A percentile compares a stretch with the other conserved stretches of the same genome.
These are phyloP conservation scores for Tipula helvola DNA, from an alignment of 2,888 invertebrate species.

Conservation along the genomic window DNA sequence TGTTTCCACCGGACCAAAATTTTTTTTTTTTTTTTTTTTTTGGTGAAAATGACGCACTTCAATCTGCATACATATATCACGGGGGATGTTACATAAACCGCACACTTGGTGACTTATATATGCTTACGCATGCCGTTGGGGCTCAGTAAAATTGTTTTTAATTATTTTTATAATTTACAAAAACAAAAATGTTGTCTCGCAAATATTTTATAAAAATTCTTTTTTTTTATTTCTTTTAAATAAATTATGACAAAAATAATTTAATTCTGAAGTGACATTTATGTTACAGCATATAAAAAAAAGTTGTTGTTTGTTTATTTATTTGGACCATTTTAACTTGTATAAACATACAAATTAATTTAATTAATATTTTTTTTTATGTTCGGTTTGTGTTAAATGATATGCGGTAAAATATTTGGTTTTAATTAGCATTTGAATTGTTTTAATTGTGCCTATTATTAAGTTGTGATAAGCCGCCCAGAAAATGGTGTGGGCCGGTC, in stretches of 20 bases:
- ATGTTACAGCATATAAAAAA: background rate
- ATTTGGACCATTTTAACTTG: background rate
- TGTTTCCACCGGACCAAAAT: background rate
- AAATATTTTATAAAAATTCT: background rate
- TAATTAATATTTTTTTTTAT: background rate
- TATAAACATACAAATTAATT: constrained; percentile 4
- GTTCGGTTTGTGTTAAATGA: background rate
- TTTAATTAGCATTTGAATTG: background rate
- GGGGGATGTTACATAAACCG: background rate
- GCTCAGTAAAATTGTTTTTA: background rate
- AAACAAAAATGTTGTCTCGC: background rate
- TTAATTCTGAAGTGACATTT: background rate
- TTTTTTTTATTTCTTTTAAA: background rate
- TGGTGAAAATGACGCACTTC: background rate
- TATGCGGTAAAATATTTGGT: background rate
- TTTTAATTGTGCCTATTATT: background rate
- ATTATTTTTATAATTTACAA: background rate
- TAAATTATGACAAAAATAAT: background rate
- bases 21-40: background rate
- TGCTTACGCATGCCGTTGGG: background rate
- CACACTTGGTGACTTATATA: background rate
- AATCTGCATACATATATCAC: background rate
- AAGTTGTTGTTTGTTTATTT: background rate
- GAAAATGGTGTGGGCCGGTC: background rate
- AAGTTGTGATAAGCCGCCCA: background rate